phyloP scores from a whole-genome alignment of 2,888 invertebrate genomes.

The Galeruca laticollis region DNA sequence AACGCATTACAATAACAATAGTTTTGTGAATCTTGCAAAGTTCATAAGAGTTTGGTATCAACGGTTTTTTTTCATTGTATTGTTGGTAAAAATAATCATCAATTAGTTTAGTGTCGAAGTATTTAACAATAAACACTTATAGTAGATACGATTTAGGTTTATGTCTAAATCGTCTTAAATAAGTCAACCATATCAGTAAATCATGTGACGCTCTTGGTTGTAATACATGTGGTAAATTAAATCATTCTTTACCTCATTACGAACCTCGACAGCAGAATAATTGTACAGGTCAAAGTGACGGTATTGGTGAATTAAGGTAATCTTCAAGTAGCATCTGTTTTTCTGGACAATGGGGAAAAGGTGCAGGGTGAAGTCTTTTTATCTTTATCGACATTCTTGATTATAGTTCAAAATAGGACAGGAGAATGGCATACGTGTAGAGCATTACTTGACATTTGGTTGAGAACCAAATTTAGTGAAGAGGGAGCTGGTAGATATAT shows the following conservation, averaged over 20 bases:
- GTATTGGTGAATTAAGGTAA: background rate
- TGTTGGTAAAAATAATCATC: constrained; percentile 6
- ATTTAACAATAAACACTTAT: constrained; percentile 13
- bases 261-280: background rate
- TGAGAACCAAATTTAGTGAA: constrained; percentile 11
- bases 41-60: background rate
- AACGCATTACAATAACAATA: too few relatives aligned
- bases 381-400: constrained; percentile 9
- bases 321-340: constrained; percentile 3
- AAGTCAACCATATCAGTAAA: constrained; percentile 15
- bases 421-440: background rate
- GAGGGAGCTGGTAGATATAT: background rate
- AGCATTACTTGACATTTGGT: constrained; percentile 9
- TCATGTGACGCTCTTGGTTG: constrained; percentile 3
- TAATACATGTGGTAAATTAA: background rate
- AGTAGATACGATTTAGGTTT: constrained; percentile 8
- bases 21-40: too few relatives aligned
- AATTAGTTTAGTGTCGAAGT: background rate
- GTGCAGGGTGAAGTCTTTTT: constrained; percentile 12
- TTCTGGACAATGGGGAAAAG: background rate
- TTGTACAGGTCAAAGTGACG: too few relatives aligned
- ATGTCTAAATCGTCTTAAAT: constrained; percentile 14
- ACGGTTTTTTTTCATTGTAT: constrained; percentile 1
- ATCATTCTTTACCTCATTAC: constrained; percentile 2
- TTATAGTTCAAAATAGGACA: background rate